phyloP scores from a whole-genome alignment of 2,888 invertebrate genomes.

The Oligia fasciuncula region DNA sequence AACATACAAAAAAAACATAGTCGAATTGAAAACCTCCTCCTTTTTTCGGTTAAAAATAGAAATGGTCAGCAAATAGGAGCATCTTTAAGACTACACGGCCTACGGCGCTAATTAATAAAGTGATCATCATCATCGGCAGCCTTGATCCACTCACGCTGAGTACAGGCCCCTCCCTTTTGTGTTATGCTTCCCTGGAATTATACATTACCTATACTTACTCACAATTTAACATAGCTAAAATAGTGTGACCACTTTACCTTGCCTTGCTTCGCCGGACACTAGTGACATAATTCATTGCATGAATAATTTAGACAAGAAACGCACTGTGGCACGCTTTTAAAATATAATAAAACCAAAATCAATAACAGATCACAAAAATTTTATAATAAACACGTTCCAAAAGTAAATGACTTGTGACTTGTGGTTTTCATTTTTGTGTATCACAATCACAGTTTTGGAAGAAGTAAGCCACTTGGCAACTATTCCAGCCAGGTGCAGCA shows the following conservation, averaged over 20 bases:
- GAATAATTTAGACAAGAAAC: slow-evolving; percentile 41
- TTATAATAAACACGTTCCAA: slow-evolving; percentile 57
- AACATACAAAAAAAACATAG: too few relatives aligned
- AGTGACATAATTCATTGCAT: slow-evolving; percentile 69
- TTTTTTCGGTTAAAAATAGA: too few relatives aligned
- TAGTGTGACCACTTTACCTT: slow-evolving; percentile 45
- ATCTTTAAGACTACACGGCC: too few relatives aligned
- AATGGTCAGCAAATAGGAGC: too few relatives aligned
- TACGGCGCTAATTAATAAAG: too few relatives aligned
- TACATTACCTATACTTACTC: neutral
- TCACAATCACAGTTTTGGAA: slow-evolving; percentile 45
- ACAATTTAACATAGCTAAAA: neutral
- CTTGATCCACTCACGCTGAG: neutral
- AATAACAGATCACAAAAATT: slow-evolving; percentile 53
- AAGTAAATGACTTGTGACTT: slow-evolving; percentile 54
- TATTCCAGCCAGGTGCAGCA: slow-evolving; percentile 56
- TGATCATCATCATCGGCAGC: neutral
- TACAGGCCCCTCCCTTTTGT: neutral
- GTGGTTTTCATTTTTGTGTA: slow-evolving; percentile 50
- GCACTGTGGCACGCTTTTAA: slow-evolving; percentile 29
- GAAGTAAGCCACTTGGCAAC: slow-evolving; percentile 35
- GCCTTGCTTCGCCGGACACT: slow-evolving; percentile 65
- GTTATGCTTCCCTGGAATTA: neutral
- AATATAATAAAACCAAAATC: slow-evolving; percentile 19
- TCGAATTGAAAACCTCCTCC: too few relatives aligned